Conservation (phyloP, 1,140 invertebrate genomes). For the Drosophila lini region DNA sequence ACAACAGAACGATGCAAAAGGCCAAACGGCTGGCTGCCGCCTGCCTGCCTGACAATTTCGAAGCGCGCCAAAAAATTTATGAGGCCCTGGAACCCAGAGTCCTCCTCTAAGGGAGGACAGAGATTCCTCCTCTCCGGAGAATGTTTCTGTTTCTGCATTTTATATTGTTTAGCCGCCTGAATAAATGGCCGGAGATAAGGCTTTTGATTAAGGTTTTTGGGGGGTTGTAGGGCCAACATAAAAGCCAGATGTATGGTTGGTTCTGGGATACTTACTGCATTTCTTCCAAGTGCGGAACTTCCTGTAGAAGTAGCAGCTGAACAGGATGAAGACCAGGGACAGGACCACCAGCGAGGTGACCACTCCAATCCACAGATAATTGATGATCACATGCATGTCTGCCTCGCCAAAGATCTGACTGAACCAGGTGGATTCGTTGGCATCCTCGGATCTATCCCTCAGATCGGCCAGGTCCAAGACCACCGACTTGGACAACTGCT, state of each 20-base stretch:
- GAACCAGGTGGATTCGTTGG: conserved; percentile 36
- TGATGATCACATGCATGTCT: conserved; percentile 79
- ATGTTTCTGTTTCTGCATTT: conserved; percentile 63
- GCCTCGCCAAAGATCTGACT: conserved; percentile 65
- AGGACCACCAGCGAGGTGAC: conserved; percentile 76
- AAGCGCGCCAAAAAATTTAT: conserved; percentile 78
- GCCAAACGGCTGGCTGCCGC: conserved; percentile 2
- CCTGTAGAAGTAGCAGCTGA: conserved; percentile 82
- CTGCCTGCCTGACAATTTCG: conserved; percentile 64
- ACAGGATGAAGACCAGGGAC: conserved; percentile 79
- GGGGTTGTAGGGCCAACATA: not conserved
- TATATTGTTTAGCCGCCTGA: conserved; percentile 68
- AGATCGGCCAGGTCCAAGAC: conserved; percentile 78
- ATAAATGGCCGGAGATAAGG: conserved; percentile 72
- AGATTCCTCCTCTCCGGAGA: conserved; percentile 3
- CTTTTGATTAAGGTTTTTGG: conserved; percentile 55
- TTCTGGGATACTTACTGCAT: conserved; percentile 78
- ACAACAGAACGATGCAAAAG: conserved; percentile 59
- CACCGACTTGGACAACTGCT: conserved; percentile 78
- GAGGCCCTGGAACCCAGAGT: conserved; percentile 30
- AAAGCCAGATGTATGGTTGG: conserved; percentile 16
- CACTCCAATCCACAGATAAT: conserved; percentile 83
- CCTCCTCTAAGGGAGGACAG: not conserved
- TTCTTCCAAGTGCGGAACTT: conserved; percentile 84
- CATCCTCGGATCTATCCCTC: conserved; percentile 43